phyloP scores from a whole-genome alignment of 2,888 invertebrate genomes.

The Idaea dimidiata region DNA sequence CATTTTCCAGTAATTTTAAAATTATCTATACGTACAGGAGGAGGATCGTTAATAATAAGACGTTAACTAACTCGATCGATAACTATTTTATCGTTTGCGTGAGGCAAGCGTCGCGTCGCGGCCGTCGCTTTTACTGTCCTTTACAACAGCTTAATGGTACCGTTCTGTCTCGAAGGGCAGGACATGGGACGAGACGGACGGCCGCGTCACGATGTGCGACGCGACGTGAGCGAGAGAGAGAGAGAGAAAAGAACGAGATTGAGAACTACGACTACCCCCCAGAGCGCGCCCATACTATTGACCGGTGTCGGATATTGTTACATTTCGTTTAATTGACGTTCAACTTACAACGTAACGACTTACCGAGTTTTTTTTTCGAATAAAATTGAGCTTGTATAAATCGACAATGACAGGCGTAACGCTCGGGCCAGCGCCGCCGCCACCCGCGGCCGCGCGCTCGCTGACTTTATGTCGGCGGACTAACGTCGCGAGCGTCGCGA shows the following conservation, averaged over 20 bases:
- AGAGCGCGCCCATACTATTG: constrained; percentile 40
- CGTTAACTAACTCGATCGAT: constrained; percentile 66
- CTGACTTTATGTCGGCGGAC: constrained; percentile 11
- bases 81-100: constrained; percentile 43
- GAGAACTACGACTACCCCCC: constrained; percentile 42
- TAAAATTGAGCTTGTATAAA: constrained; percentile 77
- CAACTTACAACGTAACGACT: constrained; percentile 70
- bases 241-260: constrained; percentile 36
- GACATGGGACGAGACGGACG: background rate
- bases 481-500: constrained; percentile 40
- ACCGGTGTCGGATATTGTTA: constrained; percentile 32
- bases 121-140: constrained; percentile 4
- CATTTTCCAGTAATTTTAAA: constrained; percentile 71
- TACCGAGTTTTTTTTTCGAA: constrained; percentile 53
- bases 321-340: constrained; percentile 69
- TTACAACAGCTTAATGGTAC: background rate
- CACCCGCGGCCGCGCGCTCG: constrained; percentile 37
- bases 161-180: background rate
- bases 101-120: constrained; percentile 19
- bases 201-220: constrained; percentile 10
- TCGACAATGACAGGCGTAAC: constrained; percentile 61
- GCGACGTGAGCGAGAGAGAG: constrained; percentile 33
- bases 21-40: constrained; percentile 71
- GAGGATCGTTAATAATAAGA: constrained; percentile 58
- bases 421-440: constrained; percentile 47